Conservation (phyloP, 2,888 invertebrate genomes). For the Meganola albula region DNA sequence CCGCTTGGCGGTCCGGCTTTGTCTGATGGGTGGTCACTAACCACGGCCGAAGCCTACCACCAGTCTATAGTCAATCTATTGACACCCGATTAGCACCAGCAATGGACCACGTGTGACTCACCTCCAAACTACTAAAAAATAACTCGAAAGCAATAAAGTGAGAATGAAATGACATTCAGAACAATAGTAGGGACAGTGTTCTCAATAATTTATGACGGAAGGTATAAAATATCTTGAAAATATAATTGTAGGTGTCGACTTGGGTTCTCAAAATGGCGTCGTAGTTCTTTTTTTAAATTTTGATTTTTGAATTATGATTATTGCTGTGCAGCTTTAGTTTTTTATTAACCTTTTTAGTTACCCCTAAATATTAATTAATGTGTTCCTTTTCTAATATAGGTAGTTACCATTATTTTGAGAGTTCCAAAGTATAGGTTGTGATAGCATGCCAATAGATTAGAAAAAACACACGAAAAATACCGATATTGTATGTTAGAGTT, state of each 20-base stretch:
- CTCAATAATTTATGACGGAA: constrained; percentile 40
- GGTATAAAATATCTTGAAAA: constrained; percentile 54
- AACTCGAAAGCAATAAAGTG: not conserved
- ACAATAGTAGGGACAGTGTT: constrained; percentile 14
- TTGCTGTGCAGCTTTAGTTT: constrained; percentile 22
- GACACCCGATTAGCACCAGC: no score
- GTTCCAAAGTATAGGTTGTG: no score
- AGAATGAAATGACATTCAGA: not conserved
- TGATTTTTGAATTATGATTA: constrained; percentile 28
- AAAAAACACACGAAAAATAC: no score
- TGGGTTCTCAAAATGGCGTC: constrained; percentile 25
- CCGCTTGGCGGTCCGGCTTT: no score
- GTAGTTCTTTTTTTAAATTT: constrained; percentile 7
- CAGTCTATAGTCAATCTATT: no score
- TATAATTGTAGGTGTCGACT: constrained; percentile 57
- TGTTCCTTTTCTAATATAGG: constrained; percentile 8
- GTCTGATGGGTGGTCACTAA: no score
- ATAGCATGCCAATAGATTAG: no score
- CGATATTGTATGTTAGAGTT: no score
- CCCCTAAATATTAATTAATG: constrained; percentile 13
- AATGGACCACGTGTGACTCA: not conserved
- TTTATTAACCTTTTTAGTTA: constrained; percentile 17
- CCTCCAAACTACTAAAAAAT: not conserved
- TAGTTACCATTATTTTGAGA: not conserved
- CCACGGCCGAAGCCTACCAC: no score